A percentile compares a stretch with the other conserved stretches of the same genome.
Conservation (phyloP, 2,797 vertebrate genomes). For the Pipistrellus pygmaeus region DNA sequence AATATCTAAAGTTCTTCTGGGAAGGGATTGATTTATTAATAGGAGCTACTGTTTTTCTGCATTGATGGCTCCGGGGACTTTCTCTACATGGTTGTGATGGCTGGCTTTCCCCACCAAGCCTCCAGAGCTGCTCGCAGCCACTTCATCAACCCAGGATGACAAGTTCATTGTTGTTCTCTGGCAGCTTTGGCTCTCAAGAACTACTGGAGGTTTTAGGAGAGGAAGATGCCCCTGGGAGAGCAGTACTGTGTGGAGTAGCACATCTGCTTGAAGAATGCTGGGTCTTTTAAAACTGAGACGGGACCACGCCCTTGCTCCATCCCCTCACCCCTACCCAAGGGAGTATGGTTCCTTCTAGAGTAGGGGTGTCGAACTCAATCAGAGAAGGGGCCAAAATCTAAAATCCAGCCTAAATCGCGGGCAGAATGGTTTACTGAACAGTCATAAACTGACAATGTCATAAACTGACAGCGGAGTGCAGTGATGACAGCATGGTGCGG, state of each 20-base stretch:
- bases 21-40: slow-evolving; percentile 83
- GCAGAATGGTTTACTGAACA: too few species aligned
- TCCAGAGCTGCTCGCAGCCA: slow-evolving; percentile 71
- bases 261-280: slow-evolving; percentile 32
- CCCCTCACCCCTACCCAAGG: neutral
- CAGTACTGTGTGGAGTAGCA: slow-evolving; percentile 41
- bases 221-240: slow-evolving; percentile 64
- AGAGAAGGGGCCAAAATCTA: too few species aligned
- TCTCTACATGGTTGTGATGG: slow-evolving; percentile 67
- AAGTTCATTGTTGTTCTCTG: slow-evolving; percentile 83
- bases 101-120: slow-evolving; percentile 74
- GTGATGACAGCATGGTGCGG: too few species aligned
- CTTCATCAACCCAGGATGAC: slow-evolving; percentile 75
- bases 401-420: too few species aligned
- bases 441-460: too few species aligned
- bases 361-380: too few species aligned
- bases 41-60: slow-evolving; percentile 78
- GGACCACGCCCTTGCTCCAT: neutral
- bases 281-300: slow-evolving; percentile 47
- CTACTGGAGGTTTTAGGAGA: slow-evolving; percentile 50
- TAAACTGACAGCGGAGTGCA: too few species aligned
- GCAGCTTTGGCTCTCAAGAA: slow-evolving; percentile 68
- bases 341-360: slow-evolving; percentile 49
- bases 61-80: slow-evolving; percentile 72
- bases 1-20: slow-evolving; percentile 80